phyloP scores from a whole-genome alignment of 92 coral and sea anemone genomes.

The Epizoanthus ramosus region DNA sequence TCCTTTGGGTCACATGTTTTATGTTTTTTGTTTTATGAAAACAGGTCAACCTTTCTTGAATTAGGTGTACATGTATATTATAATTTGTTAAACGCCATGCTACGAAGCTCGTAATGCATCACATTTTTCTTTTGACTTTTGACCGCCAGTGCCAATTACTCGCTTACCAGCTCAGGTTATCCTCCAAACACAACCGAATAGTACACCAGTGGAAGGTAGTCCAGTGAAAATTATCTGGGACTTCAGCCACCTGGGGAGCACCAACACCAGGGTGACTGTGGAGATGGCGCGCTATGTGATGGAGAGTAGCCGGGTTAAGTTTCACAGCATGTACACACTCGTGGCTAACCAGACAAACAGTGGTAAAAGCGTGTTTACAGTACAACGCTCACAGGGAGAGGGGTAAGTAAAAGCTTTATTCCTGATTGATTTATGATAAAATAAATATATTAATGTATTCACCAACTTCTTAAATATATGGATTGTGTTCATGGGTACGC shows the following conservation, averaged over 20 bases:
- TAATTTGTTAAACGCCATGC: no score
- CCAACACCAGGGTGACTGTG: conserved; percentile 39
- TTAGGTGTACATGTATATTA: no score
- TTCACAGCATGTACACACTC: conserved; percentile 44
- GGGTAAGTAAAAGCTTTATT: conserved; percentile 34
- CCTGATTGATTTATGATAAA: no score
- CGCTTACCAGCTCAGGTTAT: conserved; percentile 1
- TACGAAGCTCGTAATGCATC: no score
- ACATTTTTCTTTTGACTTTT: no score
- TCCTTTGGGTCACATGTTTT: no score
- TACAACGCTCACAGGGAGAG: conserved; percentile 52
- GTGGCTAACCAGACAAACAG: conserved; percentile 47
- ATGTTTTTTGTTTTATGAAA: no score
- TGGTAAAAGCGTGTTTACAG: conserved; percentile 49
- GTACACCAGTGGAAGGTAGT: conserved; percentile 16
- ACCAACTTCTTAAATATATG: no score
- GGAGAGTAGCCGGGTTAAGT: conserved; percentile 18
- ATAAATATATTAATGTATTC: no score
- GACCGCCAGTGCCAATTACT: conserved; percentile 12
- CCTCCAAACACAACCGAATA: background rate
- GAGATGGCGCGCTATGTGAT: conserved; percentile 57
- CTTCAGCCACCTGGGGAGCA: conserved; percentile 38
- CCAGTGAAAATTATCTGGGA: conserved; percentile 54
- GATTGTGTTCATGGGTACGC: no score
- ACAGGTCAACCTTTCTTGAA: no score